phyloP scores from a whole-genome alignment of 2,113 vertebrate species.

The Dipodomys stephensi region DNA sequence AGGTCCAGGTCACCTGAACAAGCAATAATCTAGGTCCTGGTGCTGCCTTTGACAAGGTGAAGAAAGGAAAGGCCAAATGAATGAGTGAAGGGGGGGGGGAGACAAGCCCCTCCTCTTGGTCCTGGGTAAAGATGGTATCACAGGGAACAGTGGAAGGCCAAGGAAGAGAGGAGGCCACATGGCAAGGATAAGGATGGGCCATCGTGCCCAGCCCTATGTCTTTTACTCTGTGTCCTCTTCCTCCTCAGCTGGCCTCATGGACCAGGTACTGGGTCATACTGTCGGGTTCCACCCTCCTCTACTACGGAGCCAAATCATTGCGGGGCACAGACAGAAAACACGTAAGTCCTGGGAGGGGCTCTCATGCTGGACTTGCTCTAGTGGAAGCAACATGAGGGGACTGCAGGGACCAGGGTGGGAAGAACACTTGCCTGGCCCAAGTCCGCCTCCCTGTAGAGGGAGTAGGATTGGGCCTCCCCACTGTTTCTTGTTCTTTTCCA shows the following conservation, averaged over 20 bases:
- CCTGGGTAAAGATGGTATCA: background rate
- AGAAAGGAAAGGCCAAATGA: background rate
- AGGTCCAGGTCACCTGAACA: background rate
- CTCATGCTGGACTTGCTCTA: background rate
- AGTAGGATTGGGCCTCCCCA: background rate
- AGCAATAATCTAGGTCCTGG: background rate
- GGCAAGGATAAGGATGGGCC: background rate
- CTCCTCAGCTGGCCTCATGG: constrained; percentile 89
- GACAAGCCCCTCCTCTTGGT: background rate
- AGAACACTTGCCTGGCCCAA: background rate
- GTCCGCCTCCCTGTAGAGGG: background rate
- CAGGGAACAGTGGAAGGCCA: background rate
- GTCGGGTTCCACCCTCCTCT: constrained; percentile 93
- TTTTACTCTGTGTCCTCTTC: background rate
- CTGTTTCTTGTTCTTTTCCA: constrained; percentile 76
- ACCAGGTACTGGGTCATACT: constrained; percentile 95
- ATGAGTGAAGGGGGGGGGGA: background rate
- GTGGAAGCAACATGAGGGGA: background rate
- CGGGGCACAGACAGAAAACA: constrained; percentile 96
- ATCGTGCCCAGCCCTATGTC: fast-evolving
- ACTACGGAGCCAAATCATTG: constrained; percentile 95
- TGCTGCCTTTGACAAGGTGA: background rate
- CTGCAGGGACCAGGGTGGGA: background rate
- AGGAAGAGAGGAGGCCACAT: background rate
- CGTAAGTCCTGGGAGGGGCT: constrained; percentile 83